Percentiles rank a stretch among this genome's conserved stretches.
phyloP scores from a whole-genome alignment of 1,140 invertebrate genomes.

The Prorops nasuta region DNA sequence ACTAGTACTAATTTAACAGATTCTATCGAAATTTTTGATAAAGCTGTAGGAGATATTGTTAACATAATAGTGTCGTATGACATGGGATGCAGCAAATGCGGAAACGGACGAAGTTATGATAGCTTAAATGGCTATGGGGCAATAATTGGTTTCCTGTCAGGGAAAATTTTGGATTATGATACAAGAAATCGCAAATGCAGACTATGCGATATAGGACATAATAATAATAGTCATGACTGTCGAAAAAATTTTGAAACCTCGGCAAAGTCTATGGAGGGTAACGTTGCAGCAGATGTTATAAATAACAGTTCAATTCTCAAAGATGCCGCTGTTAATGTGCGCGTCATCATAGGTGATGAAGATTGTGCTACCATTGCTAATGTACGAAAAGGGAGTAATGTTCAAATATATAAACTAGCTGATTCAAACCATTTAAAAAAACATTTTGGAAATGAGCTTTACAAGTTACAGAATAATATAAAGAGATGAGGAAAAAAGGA shows the following conservation, averaged over 20 bases:
- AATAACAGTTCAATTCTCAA: background rate
- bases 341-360: background rate
- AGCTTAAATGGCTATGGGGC: background rate
- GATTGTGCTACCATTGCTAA: background rate
- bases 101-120: background rate
- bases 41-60: too few relatives aligned
- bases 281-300: background rate
- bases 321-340: background rate
- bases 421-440: conserved; percentile 6
- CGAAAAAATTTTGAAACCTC: background rate
- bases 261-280: background rate
- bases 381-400: background rate
- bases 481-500: background rate
- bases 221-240: background rate
- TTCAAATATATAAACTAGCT: background rate
- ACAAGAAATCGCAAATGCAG: conserved; percentile 1
- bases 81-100: conserved; percentile 6
- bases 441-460: background rate
- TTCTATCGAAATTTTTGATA: too few relatives aligned
- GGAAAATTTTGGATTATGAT: background rate
- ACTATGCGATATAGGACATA: background rate
- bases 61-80: background rate
- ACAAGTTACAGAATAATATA: background rate
- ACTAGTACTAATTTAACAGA: too few relatives aligned
- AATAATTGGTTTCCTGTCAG: background rate